A percentile compares a stretch with the other conserved stretches of the same genome.
Conservation (phyloP, 2,113 vertebrate genomes). For the Echinops telfairi region DNA sequence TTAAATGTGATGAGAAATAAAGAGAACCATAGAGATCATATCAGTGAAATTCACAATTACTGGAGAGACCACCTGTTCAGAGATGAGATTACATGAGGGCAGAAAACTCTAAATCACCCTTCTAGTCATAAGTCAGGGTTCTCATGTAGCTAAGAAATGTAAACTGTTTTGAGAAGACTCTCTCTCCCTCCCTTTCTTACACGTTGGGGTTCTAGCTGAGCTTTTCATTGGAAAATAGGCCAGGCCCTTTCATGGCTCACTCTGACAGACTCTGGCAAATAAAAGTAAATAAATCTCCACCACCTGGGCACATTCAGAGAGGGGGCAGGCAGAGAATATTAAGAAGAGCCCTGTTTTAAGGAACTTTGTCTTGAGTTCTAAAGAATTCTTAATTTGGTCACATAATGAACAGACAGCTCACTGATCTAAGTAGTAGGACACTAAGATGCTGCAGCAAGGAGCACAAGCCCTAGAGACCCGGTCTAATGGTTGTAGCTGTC, state of each 20-base stretch:
- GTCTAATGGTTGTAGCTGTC: slow-evolving; percentile 10
- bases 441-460: neutral
- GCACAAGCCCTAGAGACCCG: slow-evolving; percentile 4
- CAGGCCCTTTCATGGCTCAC: neutral
- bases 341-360: slow-evolving; percentile 52
- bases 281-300: neutral
- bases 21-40: too few relatives aligned
- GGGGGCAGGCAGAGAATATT: neutral
- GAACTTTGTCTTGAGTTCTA: slow-evolving; percentile 38
- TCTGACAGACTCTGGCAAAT: neutral
- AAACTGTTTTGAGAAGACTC: slow-evolving; percentile 6
- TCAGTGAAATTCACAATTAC: too few relatives aligned
- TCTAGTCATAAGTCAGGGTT: slow-evolving; percentile 35
- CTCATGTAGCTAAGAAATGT: neutral
- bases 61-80: too few relatives aligned
- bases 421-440: slow-evolving; percentile 37
- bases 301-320: neutral
- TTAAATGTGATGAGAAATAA: too few relatives aligned
- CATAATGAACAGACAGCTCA: neutral
- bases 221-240: neutral
- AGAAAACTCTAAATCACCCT: neutral
- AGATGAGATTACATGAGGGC: neutral
- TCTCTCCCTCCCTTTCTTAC: neutral
- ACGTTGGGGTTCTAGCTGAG: slow-evolving; percentile 25
- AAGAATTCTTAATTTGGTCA: slow-evolving; percentile 56